A percentile compares a stretch with the other conserved stretches of the same genome.
These are phyloP conservation scores for Pitangus sulphuratus DNA, from an alignment of 2,797 vertebrate genomes.

Conservation along the genomic window DNA sequence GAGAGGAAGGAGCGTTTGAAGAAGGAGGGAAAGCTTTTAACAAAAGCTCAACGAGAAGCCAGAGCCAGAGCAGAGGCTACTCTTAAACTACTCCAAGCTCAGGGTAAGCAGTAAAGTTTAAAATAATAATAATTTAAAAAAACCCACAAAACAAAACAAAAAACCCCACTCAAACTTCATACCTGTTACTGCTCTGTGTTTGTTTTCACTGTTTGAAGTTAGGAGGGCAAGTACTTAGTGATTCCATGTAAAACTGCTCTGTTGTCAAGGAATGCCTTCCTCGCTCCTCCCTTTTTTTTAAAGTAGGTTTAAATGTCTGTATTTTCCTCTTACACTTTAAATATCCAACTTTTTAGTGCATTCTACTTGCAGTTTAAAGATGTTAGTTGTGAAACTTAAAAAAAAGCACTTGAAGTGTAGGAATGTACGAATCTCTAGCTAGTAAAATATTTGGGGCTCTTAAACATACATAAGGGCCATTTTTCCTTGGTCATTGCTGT, in stretches of 20 bases:
- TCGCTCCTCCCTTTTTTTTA: accelerated
- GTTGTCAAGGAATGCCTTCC: background rate
- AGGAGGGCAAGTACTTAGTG: background rate
- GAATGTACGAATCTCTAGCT: background rate
- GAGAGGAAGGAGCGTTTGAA: constrained; percentile 96
- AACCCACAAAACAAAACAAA: background rate
- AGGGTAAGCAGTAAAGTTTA: constrained; percentile 80
- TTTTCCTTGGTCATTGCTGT: background rate
- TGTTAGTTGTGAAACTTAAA: background rate
- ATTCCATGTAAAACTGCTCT: background rate
- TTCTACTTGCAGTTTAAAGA: background rate
- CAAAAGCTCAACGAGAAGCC: constrained; percentile 91
- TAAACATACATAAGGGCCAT: background rate
- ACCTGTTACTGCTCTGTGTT: background rate
- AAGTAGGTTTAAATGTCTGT: background rate
- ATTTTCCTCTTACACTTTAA: background rate
- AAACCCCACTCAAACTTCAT: background rate
- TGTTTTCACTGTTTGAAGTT: background rate
- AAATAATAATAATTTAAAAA: background rate
- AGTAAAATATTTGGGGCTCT: background rate
- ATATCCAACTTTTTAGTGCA: background rate
- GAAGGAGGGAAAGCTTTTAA: constrained; percentile 95
- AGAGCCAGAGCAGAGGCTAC: constrained; percentile 90
- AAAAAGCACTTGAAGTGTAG: background rate
- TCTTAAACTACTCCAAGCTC: constrained; percentile 91